Evolutionary conservation across 2,113 vertebrate genomes (phyloP).

Genomic region (Tympanuchus pallidicinctus): DNA sequence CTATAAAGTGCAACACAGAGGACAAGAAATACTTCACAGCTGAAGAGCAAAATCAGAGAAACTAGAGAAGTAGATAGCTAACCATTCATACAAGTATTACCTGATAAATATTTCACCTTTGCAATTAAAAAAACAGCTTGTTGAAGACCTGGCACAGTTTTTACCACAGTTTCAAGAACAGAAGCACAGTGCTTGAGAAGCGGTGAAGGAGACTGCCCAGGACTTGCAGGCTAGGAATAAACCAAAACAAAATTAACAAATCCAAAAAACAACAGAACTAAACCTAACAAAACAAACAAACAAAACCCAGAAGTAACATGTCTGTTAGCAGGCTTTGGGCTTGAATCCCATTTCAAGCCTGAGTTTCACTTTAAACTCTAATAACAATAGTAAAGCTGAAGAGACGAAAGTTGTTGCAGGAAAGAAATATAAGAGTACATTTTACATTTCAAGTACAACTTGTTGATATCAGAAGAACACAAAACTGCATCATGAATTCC

Average conservation of each 20-base stretch:
- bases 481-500: not conserved
- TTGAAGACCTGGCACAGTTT: conserved; percentile 89
- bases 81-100: conserved; percentile 68
- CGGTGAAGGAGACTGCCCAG: conserved; percentile 84
- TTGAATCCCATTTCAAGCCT: not conserved
- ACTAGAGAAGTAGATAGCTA: not conserved
- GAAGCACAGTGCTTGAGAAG: conserved; percentile 89
- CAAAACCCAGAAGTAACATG: not conserved
- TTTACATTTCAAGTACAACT: not conserved
- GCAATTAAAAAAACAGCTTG: conserved; percentile 89
- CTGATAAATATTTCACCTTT: conserved; percentile 93
- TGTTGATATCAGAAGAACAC: not conserved
- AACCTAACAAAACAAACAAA: not conserved
- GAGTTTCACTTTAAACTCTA: not conserved
- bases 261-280: not conserved
- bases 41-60: not conserved
- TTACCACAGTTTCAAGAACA: conserved; percentile 90
- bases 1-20: not conserved
- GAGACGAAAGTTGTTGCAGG: not conserved
- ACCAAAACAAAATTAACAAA: not conserved
- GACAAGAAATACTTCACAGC: not conserved
- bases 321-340: not conserved
- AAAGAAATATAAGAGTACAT: not conserved
- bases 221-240: conserved; percentile 81
- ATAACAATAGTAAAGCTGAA: not conserved